A percentile compares a stretch with the other conserved stretches of the same genome.
phyloP scores from a whole-genome alignment of 2,113 vertebrate species.

The Pithys albifrons region DNA sequence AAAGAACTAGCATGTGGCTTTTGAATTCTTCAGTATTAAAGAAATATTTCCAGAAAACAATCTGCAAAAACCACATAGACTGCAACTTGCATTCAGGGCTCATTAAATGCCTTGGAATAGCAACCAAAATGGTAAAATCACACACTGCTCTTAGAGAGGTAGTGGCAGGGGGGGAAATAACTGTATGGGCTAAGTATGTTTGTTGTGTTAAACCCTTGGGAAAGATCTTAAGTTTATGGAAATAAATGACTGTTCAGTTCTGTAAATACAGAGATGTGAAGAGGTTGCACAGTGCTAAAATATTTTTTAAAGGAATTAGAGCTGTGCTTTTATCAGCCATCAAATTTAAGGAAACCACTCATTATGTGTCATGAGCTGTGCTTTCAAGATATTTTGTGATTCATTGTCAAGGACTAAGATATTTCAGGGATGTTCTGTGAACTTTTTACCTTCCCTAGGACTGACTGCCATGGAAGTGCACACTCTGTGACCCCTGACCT shows the following conservation, averaged over 20 bases:
- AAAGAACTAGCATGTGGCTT: neutral
- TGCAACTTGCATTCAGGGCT: neutral
- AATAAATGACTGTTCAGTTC: neutral
- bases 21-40: neutral
- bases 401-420: neutral
- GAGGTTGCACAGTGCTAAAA: neutral
- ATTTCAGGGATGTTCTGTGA: neutral
- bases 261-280: neutral
- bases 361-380: neutral
- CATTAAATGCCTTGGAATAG: neutral
- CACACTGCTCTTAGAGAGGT: neutral
- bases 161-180: neutral
- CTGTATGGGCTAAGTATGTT: neutral
- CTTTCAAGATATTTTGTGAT: neutral
- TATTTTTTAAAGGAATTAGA: neutral
- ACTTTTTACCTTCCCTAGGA: neutral
- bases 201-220: neutral
- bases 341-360: neutral
- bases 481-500: neutral
- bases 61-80: neutral
- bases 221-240: neutral
- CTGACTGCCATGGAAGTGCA: neutral
- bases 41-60: neutral
- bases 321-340: neutral
- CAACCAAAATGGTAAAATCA: neutral